Evolutionary conservation across 2,797 vertebrate species (phyloP).

Genomic region (Malacoctenus gilli): DNA sequence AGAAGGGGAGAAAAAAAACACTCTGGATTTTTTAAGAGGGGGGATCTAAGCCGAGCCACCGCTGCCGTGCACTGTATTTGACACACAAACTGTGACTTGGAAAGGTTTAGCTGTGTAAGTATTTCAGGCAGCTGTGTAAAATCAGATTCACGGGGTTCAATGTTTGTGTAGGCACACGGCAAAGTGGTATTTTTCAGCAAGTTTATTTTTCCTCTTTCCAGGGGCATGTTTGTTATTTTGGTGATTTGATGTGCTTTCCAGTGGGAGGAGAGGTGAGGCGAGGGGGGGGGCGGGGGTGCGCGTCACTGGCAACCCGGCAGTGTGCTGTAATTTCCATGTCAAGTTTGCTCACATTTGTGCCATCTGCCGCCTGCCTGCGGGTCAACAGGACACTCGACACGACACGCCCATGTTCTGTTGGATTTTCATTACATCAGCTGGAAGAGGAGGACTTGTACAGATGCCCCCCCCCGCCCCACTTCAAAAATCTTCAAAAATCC

Average conservation of each 20-base stretch:
- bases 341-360: conserved; percentile 14
- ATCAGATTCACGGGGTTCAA: conserved; percentile 9
- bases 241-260: conserved; percentile 20
- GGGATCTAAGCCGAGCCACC: conserved; percentile 7
- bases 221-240: conserved; percentile 19
- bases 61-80: conserved; percentile 27
- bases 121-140: conserved; percentile 31
- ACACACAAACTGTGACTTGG: conserved; percentile 36
- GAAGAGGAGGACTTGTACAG: neutral
- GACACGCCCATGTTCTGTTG: conserved; percentile 2
- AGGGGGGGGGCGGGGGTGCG: conserved; percentile 9
- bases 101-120: conserved; percentile 27
- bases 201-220: neutral
- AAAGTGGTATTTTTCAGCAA: conserved; percentile 19
- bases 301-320: conserved; percentile 12
- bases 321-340: conserved; percentile 43
- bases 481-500: no score
- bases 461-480: neutral
- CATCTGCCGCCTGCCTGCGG: conserved; percentile 9
- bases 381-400: conserved; percentile 2
- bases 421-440: conserved; percentile 5
- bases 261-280: conserved; percentile 24
- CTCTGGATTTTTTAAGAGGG: conserved; percentile 20
- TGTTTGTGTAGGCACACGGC: conserved; percentile 19
- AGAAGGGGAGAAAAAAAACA: neutral